phyloP scores from a whole-genome alignment of 2,797 vertebrate species.

The Microctenopoma steveboyesi region DNA sequence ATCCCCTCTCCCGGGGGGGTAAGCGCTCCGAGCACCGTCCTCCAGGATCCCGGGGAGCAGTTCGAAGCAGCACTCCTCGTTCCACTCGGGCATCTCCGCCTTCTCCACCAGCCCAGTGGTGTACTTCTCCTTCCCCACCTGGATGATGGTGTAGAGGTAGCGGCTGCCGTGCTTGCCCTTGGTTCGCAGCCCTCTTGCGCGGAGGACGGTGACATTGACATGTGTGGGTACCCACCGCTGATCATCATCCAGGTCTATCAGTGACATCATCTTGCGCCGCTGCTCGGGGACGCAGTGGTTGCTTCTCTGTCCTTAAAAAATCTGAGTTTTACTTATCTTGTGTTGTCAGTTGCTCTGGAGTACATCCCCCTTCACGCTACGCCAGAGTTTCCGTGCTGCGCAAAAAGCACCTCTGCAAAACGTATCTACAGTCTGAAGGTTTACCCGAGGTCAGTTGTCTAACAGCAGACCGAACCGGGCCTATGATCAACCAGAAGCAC shows the following conservation, averaged over 20 bases:
- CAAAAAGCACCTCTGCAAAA: slow-evolving; percentile 66
- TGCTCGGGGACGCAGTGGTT: slow-evolving; percentile 4
- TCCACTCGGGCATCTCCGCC: slow-evolving; percentile 89
- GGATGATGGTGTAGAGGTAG: slow-evolving; percentile 93
- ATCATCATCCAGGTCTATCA: slow-evolving; percentile 86
- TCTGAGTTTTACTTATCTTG: neutral
- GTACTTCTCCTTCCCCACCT: slow-evolving; percentile 94
- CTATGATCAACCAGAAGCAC: slow-evolving; percentile 14
- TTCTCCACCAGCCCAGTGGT: slow-evolving; percentile 94
- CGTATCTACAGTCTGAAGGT: slow-evolving; percentile 51
- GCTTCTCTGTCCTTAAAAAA: neutral
- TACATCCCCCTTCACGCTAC: slow-evolving; percentile 39
- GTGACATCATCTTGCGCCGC: slow-evolving; percentile 81
- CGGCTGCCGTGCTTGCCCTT: slow-evolving; percentile 93
- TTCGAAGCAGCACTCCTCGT: slow-evolving; percentile 92
- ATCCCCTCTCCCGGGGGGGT: slow-evolving; percentile 82
- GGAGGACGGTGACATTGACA: slow-evolving; percentile 92
- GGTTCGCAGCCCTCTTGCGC: slow-evolving; percentile 89
- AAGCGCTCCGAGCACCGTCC: slow-evolving; percentile 77
- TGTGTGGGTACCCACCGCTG: slow-evolving; percentile 94
- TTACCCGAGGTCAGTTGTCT: slow-evolving; percentile 52
- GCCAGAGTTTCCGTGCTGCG: slow-evolving; percentile 58
- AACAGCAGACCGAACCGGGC: neutral
- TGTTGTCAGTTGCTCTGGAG: slow-evolving; percentile 1
- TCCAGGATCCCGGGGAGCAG: slow-evolving; percentile 90